phyloP scores from a whole-genome alignment of 1,140 invertebrate genomes.

The Aphelenchoides fujianensis region DNA sequence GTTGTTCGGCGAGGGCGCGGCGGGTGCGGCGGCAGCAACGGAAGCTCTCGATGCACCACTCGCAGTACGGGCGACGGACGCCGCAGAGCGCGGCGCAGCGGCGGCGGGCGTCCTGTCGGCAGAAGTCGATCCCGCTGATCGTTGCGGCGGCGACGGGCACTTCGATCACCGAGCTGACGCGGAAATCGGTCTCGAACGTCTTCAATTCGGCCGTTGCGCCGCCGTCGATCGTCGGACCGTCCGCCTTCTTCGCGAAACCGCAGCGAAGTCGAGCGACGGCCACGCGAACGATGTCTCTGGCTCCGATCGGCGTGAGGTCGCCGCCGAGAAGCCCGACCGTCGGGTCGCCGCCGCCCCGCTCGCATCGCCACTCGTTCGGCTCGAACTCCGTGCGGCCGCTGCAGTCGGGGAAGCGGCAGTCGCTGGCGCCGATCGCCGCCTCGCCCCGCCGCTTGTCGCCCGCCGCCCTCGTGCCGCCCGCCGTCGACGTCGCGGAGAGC shows the following conservation, averaged over 20 bases:
- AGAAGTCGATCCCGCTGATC: background rate
- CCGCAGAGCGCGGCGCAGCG: background rate
- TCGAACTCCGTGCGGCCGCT: background rate
- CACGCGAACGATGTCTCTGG: background rate
- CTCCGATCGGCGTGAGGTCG: background rate
- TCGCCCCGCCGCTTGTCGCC: background rate
- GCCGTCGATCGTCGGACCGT: background rate
- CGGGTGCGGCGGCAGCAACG: slow-evolving; percentile 9
- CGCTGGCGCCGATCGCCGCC: background rate
- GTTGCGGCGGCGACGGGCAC: slow-evolving; percentile 1
- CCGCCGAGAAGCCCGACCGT: background rate
- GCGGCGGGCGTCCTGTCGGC: background rate
- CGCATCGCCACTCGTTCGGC: background rate
- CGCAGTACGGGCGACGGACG: background rate
- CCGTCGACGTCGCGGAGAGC: too few species aligned
- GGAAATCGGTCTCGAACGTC: background rate
- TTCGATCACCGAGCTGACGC: background rate
- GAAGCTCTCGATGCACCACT: background rate
- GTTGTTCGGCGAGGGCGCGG: background rate
- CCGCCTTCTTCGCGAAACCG: slow-evolving; percentile 4
- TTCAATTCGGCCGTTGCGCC: background rate
- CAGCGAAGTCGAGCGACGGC: background rate
- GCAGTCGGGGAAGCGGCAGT: background rate
- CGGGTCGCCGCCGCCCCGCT: background rate
- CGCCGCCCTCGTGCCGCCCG: background rate